phyloP scores from a whole-genome alignment of 37 sponge, comb jelly and placozoan genomes.

The Aplysina aerophoba region DNA sequence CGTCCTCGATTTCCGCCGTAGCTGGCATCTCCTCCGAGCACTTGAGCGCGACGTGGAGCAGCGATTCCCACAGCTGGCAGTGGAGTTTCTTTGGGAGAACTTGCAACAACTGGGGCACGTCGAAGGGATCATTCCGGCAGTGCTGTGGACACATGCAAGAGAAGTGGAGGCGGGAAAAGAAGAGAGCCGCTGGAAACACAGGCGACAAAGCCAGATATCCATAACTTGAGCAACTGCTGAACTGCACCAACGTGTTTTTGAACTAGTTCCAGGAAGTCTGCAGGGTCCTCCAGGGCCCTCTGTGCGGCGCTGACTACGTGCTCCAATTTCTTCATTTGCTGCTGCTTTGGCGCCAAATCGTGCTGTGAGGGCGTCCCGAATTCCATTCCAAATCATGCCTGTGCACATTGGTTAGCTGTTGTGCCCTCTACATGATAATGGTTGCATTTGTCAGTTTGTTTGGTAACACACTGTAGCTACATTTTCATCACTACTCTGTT shows the following conservation, averaged over 20 bases:
- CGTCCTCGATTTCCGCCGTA: not conserved
- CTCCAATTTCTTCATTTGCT: slow-evolving; percentile 32
- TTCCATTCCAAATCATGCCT: too few species aligned
- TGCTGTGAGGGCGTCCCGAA: too few species aligned
- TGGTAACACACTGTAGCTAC: too few species aligned
- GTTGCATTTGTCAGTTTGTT: too few species aligned
- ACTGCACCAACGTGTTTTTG: slow-evolving; percentile 46
- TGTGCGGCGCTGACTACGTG: slow-evolving; percentile 19
- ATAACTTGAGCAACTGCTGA: not conserved
- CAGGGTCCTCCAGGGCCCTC: slow-evolving; percentile 31
- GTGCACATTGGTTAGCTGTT: too few species aligned
- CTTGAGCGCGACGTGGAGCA: slow-evolving; percentile 7
- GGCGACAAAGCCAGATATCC: not conserved
- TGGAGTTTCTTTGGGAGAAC: slow-evolving; percentile 50
- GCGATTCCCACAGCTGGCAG: slow-evolving; percentile 37
- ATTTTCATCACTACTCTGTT: too few species aligned
- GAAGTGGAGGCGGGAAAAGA: not conserved
- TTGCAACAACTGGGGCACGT: slow-evolving; percentile 64
- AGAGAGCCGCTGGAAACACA: not conserved
- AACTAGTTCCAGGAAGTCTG: slow-evolving; percentile 36
- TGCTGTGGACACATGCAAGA: slow-evolving; percentile 8
- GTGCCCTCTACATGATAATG: too few species aligned
- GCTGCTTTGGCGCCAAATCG: not conserved
- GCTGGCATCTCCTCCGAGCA: not conserved
- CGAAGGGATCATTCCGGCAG: slow-evolving; percentile 32